A percentile compares a stretch with the other conserved stretches of the same genome.
phyloP scores from a whole-genome alignment of 2,113 vertebrate genomes.

The Colaptes auratus region DNA sequence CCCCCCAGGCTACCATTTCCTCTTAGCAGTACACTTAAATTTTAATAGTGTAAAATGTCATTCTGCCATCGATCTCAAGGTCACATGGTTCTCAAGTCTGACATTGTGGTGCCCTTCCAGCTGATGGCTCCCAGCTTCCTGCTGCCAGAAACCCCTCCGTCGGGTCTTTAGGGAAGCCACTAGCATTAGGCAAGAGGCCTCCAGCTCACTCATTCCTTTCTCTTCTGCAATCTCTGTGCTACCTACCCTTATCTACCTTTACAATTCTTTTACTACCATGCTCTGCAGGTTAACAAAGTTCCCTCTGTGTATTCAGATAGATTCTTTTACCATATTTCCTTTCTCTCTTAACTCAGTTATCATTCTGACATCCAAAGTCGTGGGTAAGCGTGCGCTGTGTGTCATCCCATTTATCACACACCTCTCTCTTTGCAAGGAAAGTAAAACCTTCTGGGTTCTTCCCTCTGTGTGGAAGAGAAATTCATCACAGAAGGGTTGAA shows the following conservation, averaged over 20 bases:
- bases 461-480: not conserved
- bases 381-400: not conserved
- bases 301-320: not conserved
- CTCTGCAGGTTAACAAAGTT: not conserved
- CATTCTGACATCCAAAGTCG: not conserved
- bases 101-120: not conserved
- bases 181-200: not conserved
- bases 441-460: not conserved
- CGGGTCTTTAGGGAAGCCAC: not conserved
- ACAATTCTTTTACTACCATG: not conserved
- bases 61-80: constrained; percentile 20
- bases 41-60: constrained; percentile 26
- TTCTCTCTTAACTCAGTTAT: not conserved
- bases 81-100: not conserved
- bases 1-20: constrained; percentile 6
- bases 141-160: not conserved
- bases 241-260: not conserved
- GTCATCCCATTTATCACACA: not conserved
- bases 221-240: not conserved
- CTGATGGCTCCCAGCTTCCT: not conserved
- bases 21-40: constrained; percentile 32
- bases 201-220: not conserved
- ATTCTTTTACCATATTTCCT: not conserved
- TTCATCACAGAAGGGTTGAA: not conserved
- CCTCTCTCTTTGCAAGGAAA: not conserved